Evolutionary conservation across 2,888 invertebrate genomes (phyloP).

Genomic region (Exocentrus adspersus): DNA sequence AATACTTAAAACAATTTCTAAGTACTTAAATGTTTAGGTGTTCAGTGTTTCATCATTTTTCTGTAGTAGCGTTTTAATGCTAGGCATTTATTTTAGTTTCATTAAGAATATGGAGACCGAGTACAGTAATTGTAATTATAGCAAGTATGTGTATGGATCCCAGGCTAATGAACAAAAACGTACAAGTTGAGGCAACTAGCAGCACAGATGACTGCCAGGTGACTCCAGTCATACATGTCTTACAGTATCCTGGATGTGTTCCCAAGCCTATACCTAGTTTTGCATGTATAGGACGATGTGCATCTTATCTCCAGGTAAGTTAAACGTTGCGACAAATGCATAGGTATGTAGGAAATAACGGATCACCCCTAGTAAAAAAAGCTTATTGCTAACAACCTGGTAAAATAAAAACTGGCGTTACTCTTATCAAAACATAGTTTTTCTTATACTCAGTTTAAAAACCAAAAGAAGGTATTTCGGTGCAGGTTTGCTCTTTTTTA

Average conservation of each 20-base stretch:
- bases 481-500: too few relatives aligned
- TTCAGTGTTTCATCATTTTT: too few relatives aligned
- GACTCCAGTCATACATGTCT: conserved; percentile 90
- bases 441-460: too few relatives aligned
- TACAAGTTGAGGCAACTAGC: conserved; percentile 57
- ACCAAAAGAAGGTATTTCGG: too few relatives aligned
- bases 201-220: conserved; percentile 85
- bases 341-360: too few relatives aligned
- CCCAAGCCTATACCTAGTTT: conserved; percentile 94
- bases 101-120: conserved; percentile 48
- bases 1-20: too few relatives aligned
- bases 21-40: too few relatives aligned
- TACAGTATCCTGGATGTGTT: conserved; percentile 91
- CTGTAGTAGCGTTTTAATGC: too few relatives aligned
- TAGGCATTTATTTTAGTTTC: conserved; percentile 26
- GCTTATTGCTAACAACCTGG: too few relatives aligned
- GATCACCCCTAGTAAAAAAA: too few relatives aligned
- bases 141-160: conserved; percentile 60
- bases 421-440: too few relatives aligned
- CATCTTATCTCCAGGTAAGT: conserved; percentile 88
- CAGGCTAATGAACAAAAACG: conserved; percentile 45
- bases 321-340: neutral
- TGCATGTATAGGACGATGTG: conserved; percentile 90
- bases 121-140: conserved; percentile 51
- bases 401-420: too few relatives aligned